Conservation (phyloP, 2,888 invertebrate species). For the Drosophila silvestris region DNA sequence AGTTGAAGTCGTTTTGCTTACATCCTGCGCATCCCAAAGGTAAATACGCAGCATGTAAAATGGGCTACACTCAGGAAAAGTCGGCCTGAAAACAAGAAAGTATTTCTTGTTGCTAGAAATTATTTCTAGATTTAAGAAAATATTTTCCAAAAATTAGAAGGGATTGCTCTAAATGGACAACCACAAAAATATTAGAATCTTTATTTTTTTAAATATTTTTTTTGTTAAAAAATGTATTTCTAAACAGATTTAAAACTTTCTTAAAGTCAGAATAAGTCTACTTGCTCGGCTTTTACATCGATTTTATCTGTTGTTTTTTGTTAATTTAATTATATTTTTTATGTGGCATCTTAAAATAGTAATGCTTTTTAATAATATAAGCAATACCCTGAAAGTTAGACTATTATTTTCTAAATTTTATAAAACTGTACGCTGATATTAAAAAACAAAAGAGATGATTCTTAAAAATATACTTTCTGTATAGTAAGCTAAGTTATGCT, state of each 20-base stretch:
- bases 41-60: constrained; percentile 57
- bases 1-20: constrained; percentile 39
- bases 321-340: no score
- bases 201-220: no score
- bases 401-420: neutral
- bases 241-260: no score
- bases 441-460: neutral
- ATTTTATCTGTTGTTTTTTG: no score
- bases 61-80: neutral
- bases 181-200: neutral
- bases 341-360: no score
- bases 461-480: neutral
- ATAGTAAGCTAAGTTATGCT: neutral
- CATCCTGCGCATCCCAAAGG: constrained; percentile 38
- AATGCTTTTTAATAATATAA: no score
- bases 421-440: no score
- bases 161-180: neutral
- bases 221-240: no score
- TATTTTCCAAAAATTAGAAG: neutral
- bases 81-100: neutral
- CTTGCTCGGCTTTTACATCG: no score
- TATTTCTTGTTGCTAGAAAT: neutral
- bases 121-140: neutral
- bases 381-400: neutral
- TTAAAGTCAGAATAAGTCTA: no score